phyloP scores from a whole-genome alignment of 2,797 vertebrate genomes.

The Rachycentron canadum region DNA sequence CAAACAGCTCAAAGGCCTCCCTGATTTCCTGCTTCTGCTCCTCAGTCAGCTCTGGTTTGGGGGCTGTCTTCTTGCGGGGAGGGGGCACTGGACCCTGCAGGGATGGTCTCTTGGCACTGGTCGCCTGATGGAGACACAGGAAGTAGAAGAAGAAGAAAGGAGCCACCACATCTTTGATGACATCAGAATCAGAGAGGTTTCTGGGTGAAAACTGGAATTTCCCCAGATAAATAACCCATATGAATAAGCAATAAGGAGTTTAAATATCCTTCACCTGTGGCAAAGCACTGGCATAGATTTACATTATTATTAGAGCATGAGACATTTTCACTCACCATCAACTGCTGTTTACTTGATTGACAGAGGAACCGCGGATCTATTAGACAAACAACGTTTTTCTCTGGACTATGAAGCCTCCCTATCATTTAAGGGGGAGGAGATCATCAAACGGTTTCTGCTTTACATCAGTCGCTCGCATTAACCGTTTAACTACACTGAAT shows the following conservation, averaged over 20 bases:
- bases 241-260: neutral
- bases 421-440: conserved; percentile 48
- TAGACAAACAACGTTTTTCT: conserved; percentile 46
- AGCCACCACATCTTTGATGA: neutral
- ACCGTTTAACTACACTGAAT: neutral
- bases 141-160: neutral
- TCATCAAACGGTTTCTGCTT: conserved; percentile 20
- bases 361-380: conserved; percentile 20
- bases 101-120: conserved; percentile 88
- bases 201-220: neutral
- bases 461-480: conserved; percentile 28
- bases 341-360: conserved; percentile 26
- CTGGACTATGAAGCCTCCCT: conserved; percentile 38
- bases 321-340: conserved; percentile 72
- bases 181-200: neutral
- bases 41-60: conserved; percentile 91
- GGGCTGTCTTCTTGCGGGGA: conserved; percentile 87
- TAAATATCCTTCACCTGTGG: neutral
- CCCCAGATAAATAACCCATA: neutral
- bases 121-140: conserved; percentile 81
- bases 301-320: neutral
- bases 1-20: conserved; percentile 95
- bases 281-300: neutral
- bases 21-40: conserved; percentile 93
- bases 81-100: conserved; percentile 85